A percentile compares a stretch with the other conserved stretches of the same genome.
These are phyloP conservation scores for Otolemur garnettii DNA, from an alignment of 2,113 vertebrate genomes.

Conservation along the genomic window DNA sequence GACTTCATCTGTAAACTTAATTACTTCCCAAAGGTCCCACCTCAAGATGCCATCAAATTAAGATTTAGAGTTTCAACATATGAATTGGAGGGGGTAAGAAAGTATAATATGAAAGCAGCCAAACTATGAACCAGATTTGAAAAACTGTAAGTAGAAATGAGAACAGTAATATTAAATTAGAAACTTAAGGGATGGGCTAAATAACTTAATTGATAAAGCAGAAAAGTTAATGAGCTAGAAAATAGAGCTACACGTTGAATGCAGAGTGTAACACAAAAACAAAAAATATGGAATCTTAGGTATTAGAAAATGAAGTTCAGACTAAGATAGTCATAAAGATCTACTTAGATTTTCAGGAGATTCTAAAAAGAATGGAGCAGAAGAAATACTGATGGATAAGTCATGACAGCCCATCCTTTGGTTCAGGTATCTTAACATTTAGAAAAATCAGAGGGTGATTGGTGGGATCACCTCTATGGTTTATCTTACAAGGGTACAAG, in stretches of 20 bases:
- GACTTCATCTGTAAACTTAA: background rate
- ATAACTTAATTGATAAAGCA: background rate
- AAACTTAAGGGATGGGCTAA: background rate
- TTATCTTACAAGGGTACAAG: too few relatives aligned
- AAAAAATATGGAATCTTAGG: background rate
- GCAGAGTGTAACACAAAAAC: background rate
- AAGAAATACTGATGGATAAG: background rate
- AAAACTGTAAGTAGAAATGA: background rate
- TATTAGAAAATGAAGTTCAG: background rate
- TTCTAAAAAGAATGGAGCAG: background rate
- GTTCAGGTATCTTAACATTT: background rate
- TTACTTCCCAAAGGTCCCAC: background rate
- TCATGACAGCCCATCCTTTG: background rate
- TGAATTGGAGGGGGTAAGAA: background rate
- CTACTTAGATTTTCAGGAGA: background rate
- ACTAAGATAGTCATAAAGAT: background rate
- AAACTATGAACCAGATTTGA: background rate
- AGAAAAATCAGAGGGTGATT: background rate
- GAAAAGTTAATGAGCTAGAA: background rate
- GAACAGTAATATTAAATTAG: background rate
- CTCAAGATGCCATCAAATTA: background rate
- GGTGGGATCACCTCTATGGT: too few relatives aligned
- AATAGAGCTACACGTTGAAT: background rate
- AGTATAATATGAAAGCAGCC: background rate
- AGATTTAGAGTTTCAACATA: background rate